Base-by-base conservation (phyloP, 2,113 vertebrate species). In the Thunnus maccoyii region DNA sequence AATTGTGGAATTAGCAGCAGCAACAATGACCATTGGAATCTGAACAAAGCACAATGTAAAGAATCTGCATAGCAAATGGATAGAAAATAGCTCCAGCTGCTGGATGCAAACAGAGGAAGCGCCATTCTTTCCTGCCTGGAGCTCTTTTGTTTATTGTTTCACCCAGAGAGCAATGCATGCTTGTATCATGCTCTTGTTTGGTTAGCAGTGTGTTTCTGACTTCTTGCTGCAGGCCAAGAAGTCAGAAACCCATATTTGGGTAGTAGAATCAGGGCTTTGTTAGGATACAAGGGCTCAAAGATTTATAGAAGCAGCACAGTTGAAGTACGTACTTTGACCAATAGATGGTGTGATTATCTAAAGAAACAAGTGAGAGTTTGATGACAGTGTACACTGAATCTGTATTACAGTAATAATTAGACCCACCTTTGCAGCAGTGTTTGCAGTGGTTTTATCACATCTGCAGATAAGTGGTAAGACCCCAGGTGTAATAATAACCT, bases 31-130 rank as follows among this genome's bases (percentile, higher is more conserved):
- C 56, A 57, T 3, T 72, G 76, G 73, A 76, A 47, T 18, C 16
- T 7, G 14, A 79, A 84, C 63, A 81, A 90, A 90, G 46, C 58
- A 64, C 64, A 80, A 77, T 76, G 83, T 62, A 82, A 81, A 85
- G 72, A 63, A 74, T 73, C 12, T 46, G 44, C 41, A 32, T 60
- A 46, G 15, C 46, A 58, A 73, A 69, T 32, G 54, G 52, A 60
- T 1, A 85, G 69, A 87, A 85, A 87, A 88, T 54, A 83, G 60
- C 68, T 71, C 57, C 14, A 41, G 51, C 52, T 62, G 68, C 72
- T 85, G 83, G 57, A 73, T 71, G 41, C 32, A 79, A 71, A 79
- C 47, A 68, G 22, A 82, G 78, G 57, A 87, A 87, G 76, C 67
- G 46, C 1, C 17, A n/a, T 72, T 78, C 51, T 62, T 72, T 75